Evolutionary conservation across 1,140 invertebrate species (phyloP), one percentile per base, ranked within the genome.

Genomic region (Euwallacea fornicatus): DNA sequence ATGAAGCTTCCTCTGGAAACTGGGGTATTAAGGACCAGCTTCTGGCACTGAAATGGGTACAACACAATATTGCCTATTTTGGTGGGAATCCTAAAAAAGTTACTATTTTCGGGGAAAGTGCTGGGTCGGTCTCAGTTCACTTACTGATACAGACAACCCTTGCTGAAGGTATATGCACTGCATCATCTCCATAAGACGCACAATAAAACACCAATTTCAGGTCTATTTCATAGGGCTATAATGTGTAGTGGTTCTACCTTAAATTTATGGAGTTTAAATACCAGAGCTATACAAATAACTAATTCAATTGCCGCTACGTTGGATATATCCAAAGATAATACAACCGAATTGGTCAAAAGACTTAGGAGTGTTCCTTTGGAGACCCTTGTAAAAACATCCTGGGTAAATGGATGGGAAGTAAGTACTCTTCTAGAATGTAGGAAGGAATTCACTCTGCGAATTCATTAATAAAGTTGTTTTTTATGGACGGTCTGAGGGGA

Each of bases 191-290:
- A n/a, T 15, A 61, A 4, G 9, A 3, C 7, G 41, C 42, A 15
- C 16, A 61, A 13, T n/a, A 15, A 42, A 42, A 7, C 10, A 42
- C 11, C 13, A 15, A 33, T 43, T 55, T n/a, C 43, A 66, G 64
- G 64, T 2, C 44, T 66, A 41, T 66, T 66, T 33, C 41, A 66
- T 7, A 43, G 16, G n/a, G 64, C 64, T 9, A 66, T 66, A 7
- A 66, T 66, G 64, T 15, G 44, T 42, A 66, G 64, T 66, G 64
- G 64, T 0, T 53, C 64, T n/a, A 56, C 53, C 8, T 53, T 66
- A 44, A 66, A 66, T 44, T 58, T 66, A 16, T 66, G 64, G 64
- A 9, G 13, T n/a, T 58, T 66, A 43, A 56, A 56, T 44, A 66
- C 64, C 9, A 66, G 64, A 21, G 53, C 64, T 16, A 9, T 54